Evolutionary conservation across 2,113 vertebrate genomes (phyloP).

Genomic region (Aviceda subcristata): DNA sequence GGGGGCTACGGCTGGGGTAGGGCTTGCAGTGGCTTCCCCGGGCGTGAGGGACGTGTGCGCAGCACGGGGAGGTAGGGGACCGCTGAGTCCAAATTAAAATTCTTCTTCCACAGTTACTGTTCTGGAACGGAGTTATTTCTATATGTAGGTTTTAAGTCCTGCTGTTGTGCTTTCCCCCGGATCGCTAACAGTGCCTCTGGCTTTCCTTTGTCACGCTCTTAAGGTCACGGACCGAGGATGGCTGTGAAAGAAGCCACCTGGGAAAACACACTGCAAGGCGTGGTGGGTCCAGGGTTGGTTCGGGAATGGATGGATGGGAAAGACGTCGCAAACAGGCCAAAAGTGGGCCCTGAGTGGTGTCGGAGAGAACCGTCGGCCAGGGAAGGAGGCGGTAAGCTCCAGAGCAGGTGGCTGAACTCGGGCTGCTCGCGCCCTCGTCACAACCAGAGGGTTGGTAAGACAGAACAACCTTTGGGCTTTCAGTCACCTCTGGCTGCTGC

Average conservation of each 20-base stretch:
- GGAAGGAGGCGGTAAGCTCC: neutral
- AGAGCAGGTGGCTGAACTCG: neutral
- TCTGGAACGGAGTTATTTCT: neutral
- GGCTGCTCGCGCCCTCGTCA: neutral
- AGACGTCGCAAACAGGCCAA: neutral
- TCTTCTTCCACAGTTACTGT: neutral
- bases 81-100: neutral
- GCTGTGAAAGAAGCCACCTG: neutral
- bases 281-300: neutral
- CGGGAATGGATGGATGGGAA: neutral
- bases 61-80: neutral
- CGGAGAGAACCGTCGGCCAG: neutral
- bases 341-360: neutral
- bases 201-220: neutral
- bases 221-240: neutral
- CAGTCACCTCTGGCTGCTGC: neutral
- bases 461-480: neutral
- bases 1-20: neutral
- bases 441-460: accelerated
- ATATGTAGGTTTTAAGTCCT: neutral
- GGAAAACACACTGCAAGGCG: neutral
- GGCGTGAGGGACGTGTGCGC: accelerated
- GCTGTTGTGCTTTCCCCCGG: neutral
- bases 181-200: neutral
- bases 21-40: neutral